Evolutionary conservation across 1,140 invertebrate genomes (phyloP).

Genomic region (Leucophenga varia): DNA sequence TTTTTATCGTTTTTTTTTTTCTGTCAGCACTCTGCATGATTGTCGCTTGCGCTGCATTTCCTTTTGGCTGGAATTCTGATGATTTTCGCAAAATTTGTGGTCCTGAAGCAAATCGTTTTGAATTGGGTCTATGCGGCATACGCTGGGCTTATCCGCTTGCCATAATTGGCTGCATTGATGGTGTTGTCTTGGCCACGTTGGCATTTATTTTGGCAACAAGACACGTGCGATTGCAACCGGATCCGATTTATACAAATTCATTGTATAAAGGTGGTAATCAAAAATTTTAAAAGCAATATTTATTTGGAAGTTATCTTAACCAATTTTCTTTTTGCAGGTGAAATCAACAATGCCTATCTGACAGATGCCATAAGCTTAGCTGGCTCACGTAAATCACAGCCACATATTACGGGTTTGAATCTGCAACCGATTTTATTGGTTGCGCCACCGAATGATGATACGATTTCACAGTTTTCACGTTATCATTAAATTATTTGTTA

Average conservation of each 20-base stretch:
- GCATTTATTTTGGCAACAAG: constrained; percentile 92
- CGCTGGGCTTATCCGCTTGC: constrained; percentile 95
- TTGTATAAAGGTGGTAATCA: constrained; percentile 70
- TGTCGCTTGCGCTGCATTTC: constrained; percentile 84
- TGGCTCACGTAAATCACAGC: constrained; percentile 75
- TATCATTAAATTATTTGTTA: no score
- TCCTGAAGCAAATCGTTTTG: constrained; percentile 72
- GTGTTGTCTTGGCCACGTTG: constrained; percentile 81
- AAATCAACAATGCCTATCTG: constrained; percentile 83
- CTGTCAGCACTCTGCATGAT: constrained; percentile 76
- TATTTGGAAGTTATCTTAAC: background rate
- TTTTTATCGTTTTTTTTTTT: constrained; percentile 18
- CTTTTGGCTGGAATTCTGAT: constrained; percentile 86
- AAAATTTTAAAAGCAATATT: no score
- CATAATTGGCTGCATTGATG: constrained; percentile 89
- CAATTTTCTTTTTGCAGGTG: constrained; percentile 64
- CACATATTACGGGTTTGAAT: constrained; percentile 61
- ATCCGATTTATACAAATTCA: constrained; percentile 70
- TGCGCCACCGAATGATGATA: constrained; percentile 61
- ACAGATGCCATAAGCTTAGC: constrained; percentile 77
- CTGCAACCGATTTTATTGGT: constrained; percentile 76
- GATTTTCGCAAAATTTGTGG: constrained; percentile 86
- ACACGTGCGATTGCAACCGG: constrained; percentile 80
- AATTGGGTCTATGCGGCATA: constrained; percentile 79
- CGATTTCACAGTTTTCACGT: constrained; percentile 76